Base-by-base conservation (phyloP, 2,888 invertebrate genomes). In the Physocephala rufipes region DNA sequence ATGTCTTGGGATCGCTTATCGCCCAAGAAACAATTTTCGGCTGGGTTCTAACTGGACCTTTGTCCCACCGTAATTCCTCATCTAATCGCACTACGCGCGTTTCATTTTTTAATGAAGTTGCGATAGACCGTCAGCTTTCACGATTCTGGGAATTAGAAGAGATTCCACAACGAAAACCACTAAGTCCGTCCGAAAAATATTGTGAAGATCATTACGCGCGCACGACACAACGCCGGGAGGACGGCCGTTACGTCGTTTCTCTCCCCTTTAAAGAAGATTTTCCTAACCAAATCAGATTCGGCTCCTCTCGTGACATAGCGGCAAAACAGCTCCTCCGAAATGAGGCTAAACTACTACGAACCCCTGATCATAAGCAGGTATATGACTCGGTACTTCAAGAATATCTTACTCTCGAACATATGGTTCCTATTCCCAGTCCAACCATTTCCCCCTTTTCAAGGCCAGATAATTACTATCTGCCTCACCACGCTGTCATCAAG, bases 401-500 rank as follows among this genome's bases (percentile, higher is more conserved):
- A 36, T 36, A 36, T 36, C 9, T 9, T 7, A 9, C 4, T 7
- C 9, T 36, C 4, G 9, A 36, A 4, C 36, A 36, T 36, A 36
- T 36, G 36, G 9, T 9, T 9, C 9, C 36, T 7, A 9, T 36
- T 9, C 4, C 4, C 5, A 4, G 9, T 24, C 21, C 45, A 13
- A 21, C 19, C 2, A 1, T 13, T n/a, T n/a, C n/a, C n/a, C n/a
- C n/a, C 3, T 5, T 5, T 0, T 47, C 1, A 2, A 43, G 62
- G 16, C 21, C n/a, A 61, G 16, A 13, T 12, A 58, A 65, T n/a
- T 76, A 68, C 59, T 76, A 73, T 26, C n/a, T 74, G 7, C 74
- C 77, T 1, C 75, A 77, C 47, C 75, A 76, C 30, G 74, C 64
- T 24, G 49, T 64, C n/a, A 0, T 64, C 19, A 47, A 64, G 36